Conservation (phyloP, 2,888 invertebrate genomes). For the Zaprionus obscuricornis region DNA sequence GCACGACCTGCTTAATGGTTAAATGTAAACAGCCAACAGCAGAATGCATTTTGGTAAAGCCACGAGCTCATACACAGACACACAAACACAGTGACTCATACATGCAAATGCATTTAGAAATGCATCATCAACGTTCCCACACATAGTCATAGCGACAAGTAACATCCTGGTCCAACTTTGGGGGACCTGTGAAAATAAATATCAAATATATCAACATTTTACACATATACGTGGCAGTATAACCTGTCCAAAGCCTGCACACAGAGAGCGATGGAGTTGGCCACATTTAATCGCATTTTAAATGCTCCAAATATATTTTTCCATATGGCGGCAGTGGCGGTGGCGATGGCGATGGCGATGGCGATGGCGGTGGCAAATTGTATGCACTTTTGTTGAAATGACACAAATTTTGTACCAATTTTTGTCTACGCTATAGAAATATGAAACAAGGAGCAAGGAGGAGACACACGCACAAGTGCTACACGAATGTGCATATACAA, state of each 20-base stretch:
- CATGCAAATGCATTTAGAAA: conserved; percentile 29
- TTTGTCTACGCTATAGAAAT: conserved; percentile 30
- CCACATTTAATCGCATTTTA: conserved; percentile 53
- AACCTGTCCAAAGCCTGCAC: not conserved
- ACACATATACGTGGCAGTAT: conserved; percentile 12
- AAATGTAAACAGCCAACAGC: conserved; percentile 67
- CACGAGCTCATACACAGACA: conserved; percentile 38
- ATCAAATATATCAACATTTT: conserved; percentile 37
- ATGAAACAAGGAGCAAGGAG: conserved; percentile 44
- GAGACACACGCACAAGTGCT: no score
- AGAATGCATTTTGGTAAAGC: conserved; percentile 68
- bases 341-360: no score
- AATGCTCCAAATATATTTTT: conserved; percentile 45
- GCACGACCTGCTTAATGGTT: conserved; percentile 67
- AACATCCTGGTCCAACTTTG: conserved; percentile 49
- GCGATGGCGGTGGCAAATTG: conserved; percentile 24
- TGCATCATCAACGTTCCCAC: conserved; percentile 51
- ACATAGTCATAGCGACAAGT: conserved; percentile 2
- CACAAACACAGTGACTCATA: conserved; percentile 12
- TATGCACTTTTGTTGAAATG: conserved; percentile 20
- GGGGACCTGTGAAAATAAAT: conserved; percentile 34
- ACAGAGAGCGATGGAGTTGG: not conserved
- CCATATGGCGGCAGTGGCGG: no score
- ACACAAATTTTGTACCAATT: conserved; percentile 43
- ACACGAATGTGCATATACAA: no score